Conservation (phyloP, 2,797 vertebrate species). For the Crenichthys baileyi region DNA sequence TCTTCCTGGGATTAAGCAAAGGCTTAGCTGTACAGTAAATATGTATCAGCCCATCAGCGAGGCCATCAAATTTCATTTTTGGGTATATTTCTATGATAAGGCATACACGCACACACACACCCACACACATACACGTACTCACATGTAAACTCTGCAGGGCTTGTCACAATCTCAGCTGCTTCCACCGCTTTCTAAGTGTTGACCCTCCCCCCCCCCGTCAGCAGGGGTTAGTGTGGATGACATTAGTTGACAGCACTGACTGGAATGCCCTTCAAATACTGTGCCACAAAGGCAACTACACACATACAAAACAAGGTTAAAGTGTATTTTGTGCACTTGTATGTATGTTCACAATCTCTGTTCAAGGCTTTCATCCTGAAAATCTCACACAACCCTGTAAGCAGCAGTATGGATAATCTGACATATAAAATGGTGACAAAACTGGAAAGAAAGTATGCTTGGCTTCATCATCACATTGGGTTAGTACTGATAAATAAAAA, state of each 20-base stretch:
- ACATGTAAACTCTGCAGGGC: not conserved
- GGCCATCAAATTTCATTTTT: not conserved
- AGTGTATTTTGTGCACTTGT: not conserved
- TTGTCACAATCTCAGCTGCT: slow-evolving; percentile 26
- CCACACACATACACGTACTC: not conserved
- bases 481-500: no score
- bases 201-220: slow-evolving; percentile 44
- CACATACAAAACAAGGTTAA: slow-evolving; percentile 12
- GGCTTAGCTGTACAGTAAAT: not conserved
- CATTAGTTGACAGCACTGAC: slow-evolving; percentile 53
- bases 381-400: no score
- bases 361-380: no score
- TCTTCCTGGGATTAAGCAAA: not conserved
- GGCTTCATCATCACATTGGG: no score
- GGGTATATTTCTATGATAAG: not conserved
- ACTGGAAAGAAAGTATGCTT: no score
- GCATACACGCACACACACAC: not conserved
- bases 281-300: slow-evolving; percentile 19
- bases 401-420: no score
- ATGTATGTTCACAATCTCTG: not conserved
- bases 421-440: no score
- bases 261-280: slow-evolving; percentile 49
- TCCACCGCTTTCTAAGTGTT: slow-evolving; percentile 13
- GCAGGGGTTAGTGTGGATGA: slow-evolving; percentile 39
- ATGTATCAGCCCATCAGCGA: not conserved